Base-by-base conservation (phyloP, 2,797 vertebrate genomes). In the Centropyge bicolor region DNA sequence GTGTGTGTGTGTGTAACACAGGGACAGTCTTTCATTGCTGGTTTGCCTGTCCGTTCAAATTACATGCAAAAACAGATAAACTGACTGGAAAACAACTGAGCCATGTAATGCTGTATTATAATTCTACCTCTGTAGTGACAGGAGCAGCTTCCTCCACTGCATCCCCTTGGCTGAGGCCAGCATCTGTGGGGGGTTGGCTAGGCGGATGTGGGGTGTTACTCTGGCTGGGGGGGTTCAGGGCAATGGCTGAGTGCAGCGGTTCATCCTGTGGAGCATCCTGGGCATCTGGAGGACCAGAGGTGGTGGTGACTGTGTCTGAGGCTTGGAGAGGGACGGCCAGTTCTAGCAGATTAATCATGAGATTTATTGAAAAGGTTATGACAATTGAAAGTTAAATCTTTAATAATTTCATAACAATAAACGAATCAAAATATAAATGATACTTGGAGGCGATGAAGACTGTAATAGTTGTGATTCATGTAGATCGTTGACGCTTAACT, bases 141-240 rank as follows among this genome's bases (percentile, higher is more conserved):
- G 81, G 48, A 17, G 36, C 16, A 0, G 43, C 36, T 9, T 79
- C 85, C 38, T 89, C 85, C 43, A 48, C 69, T 22, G 13, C 0
- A 1, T 43, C 63, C 27, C 36, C 35, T 1, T 41, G 69, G 9
- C 24, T 74, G 40, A 77, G 56, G 24, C 69, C 36, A 55, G 63
- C 76, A 46, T 49, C 71, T 52, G 66, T 54, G 57, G 72, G 19
- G 3, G 59, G 48, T 20, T 45, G 82, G 78, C 38, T 43, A 55
- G 38, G n/a, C 16, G 67, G 16, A 2, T 35, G 71, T 19, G 43
- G 67, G 12, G 79, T 70, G 67, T 86, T 35, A 88, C 96, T 94
- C 84, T 98, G 97, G 76, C 93, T 96, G 0, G 97, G 97, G 5
- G 96, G 96, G 51, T 96, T 95, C 61, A 98, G 91, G 54, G 95